These are phyloP conservation scores for Drosophila antonietae DNA, from an alignment of 2,888 invertebrate species.

Conservation along the genomic window DNA sequence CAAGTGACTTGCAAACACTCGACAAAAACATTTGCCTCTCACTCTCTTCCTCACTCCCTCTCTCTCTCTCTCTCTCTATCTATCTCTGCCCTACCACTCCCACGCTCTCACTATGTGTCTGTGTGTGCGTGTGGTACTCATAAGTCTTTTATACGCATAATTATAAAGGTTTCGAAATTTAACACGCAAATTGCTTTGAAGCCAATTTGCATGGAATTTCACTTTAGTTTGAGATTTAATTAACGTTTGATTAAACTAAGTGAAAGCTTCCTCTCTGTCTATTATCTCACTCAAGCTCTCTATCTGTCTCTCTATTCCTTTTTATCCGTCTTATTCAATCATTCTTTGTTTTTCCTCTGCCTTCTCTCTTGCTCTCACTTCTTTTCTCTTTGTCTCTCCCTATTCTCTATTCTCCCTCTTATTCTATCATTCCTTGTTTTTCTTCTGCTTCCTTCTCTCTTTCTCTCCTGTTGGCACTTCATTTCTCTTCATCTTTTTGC, in stretches of 20 bases:
- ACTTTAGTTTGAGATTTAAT: conserved; percentile 4
- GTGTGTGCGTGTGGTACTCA: neutral
- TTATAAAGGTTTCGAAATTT: conserved; percentile 35
- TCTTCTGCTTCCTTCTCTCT: neutral
- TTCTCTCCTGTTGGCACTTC: neutral
- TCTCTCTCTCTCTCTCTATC: neutral
- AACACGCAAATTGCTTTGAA: conserved; percentile 23
- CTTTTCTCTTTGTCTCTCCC: too few relatives aligned
- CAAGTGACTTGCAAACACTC: conserved; percentile 43
- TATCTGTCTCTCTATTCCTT: too few relatives aligned
- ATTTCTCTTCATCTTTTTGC: neutral
- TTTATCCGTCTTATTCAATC: too few relatives aligned
- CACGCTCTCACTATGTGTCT: neutral
- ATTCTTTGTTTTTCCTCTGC: too few relatives aligned
- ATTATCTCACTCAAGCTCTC: neutral
- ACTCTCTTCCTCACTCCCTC: fast-evolving
- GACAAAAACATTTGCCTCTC: conserved; percentile 9
- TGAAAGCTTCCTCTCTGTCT: neutral
- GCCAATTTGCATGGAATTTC: conserved; percentile 23
- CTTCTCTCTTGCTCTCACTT: too few relatives aligned
- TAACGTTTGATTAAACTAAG: conserved; percentile 11
- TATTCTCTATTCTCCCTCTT: too few relatives aligned
- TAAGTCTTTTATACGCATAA: conserved; percentile 22
- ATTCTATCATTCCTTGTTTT: too few relatives aligned
- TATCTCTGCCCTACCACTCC: too few relatives aligned